Base-by-base conservation (phyloP, 2,797 vertebrate species). In the Aphelocoma californica region DNA sequence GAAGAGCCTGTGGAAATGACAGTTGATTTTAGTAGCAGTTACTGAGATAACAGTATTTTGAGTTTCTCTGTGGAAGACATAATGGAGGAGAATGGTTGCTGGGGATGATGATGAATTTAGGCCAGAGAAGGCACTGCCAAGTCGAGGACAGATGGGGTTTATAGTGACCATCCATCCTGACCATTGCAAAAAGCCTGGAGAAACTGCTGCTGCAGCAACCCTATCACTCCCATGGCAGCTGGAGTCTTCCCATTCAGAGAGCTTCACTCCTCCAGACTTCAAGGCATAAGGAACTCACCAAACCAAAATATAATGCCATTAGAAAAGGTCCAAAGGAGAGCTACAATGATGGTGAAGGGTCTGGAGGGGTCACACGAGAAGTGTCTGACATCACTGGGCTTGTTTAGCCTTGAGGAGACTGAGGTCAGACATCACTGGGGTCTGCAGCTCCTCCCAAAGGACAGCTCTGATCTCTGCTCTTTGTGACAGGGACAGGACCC, bases 391-490 rank as follows among this genome's bases (percentile, higher is more conserved):
- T 45, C 14, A 70, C 9, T 31, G 29, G 14, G 48, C 20, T 31
- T 47, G 34, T 7, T 70, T 17, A 47, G 25, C 56, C 34, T 40
- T 4, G 6, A 31, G 9, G 56, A 61, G 48, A 21, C 17, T 47
- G 56, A 69, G 64, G 28, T 10, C 38, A 61, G 29, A 69, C 24
- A n/a, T 53, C 56, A 29, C 7, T 11, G 47, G 20, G 9, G 6
- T n/a, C 64, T 86, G 64, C 56, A 70, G 34, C 40, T 70, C 40
- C 20, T 47, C 19, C 14, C 3, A 8, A 53, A 24, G 20, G 14
- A 19, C 28, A 61, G 56, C 40, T 47, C 48, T 0, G 1, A 29
- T 2, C 29, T 29, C 62, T 53, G 38, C 19, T 38, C n/a, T 0
- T 18, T 7, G 8, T n/a, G 64, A 17, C 19, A 24, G 6, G 16